A percentile compares a stretch with the other conserved stretches of the same genome.
Conservation (phyloP, 2,888 invertebrate species). For the Imbricaverruca yamaguchii region DNA sequence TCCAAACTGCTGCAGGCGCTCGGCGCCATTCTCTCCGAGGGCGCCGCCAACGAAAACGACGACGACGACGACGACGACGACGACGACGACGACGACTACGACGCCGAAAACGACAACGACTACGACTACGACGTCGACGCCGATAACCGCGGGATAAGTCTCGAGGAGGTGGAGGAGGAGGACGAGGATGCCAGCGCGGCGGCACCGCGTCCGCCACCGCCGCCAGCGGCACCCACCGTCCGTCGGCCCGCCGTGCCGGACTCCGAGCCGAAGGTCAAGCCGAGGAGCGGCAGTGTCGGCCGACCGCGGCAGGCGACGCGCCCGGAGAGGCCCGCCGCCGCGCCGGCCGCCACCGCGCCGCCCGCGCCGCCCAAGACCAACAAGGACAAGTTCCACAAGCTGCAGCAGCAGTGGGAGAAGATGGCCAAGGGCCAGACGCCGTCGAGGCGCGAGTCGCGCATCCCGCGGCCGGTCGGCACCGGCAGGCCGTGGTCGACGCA, state of each 20-base stretch:
- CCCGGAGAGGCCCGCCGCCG: no score
- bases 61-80: slow-evolving; percentile 65
- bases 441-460: slow-evolving; percentile 30
- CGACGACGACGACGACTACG: slow-evolving; percentile 52
- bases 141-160: slow-evolving; percentile 24
- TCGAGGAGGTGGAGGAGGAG: slow-evolving; percentile 28
- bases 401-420: slow-evolving; percentile 75
- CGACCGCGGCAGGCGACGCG: not conserved
- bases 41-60: slow-evolving; percentile 59
- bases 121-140: slow-evolving; percentile 32
- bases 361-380: slow-evolving; percentile 38
- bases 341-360: not conserved
- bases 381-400: slow-evolving; percentile 61
- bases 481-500: not conserved
- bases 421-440: slow-evolving; percentile 52
- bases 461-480: not conserved
- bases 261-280: slow-evolving; percentile 28
- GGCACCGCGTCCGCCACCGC: slow-evolving; percentile 12
- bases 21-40: slow-evolving; percentile 56
- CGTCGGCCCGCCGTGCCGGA: slow-evolving; percentile 31
- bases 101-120: slow-evolving; percentile 24
- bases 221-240: slow-evolving; percentile 31
- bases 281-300: not conserved
- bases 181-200: slow-evolving; percentile 22
- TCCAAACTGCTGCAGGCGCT: slow-evolving; percentile 65